Conservation (phyloP, 2,888 invertebrate genomes). For the Sicus ferrugineus region DNA sequence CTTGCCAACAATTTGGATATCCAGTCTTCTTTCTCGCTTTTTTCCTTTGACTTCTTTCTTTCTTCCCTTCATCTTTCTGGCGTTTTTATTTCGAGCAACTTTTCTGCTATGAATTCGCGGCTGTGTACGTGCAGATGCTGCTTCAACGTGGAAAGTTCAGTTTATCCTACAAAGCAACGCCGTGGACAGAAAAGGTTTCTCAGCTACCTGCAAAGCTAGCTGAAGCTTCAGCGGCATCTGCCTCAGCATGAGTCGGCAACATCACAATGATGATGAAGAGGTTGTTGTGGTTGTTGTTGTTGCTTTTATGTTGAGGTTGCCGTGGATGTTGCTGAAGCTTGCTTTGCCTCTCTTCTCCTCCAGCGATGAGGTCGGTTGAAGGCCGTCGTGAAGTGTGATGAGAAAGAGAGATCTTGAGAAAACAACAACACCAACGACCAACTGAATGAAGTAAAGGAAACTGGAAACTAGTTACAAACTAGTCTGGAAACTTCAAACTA, state of each 20-base stretch:
- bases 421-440: no score
- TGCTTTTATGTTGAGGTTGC: background rate
- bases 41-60: background rate
- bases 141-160: background rate
- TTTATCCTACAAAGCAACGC: background rate
- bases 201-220: background rate
- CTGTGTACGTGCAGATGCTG: conserved; percentile 21
- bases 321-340: conserved; percentile 5
- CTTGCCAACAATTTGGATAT: conserved; percentile 5
- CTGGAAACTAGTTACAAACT: no score
- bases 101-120: background rate
- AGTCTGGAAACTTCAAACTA: no score
- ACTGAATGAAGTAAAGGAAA: no score
- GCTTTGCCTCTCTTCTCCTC: background rate
- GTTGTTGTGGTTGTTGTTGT: conserved; percentile 7
- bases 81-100: background rate
- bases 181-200: background rate
- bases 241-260: background rate
- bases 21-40: background rate
- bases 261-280: background rate
- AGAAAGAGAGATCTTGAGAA: no score
- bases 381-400: no score
- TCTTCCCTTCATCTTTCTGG: background rate
- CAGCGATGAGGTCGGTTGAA: background rate
- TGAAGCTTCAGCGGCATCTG: background rate